A percentile compares a stretch with the other conserved stretches of the same genome.
Conservation (phyloP, 2,113 vertebrate genomes). For the Mixornis gularis region DNA sequence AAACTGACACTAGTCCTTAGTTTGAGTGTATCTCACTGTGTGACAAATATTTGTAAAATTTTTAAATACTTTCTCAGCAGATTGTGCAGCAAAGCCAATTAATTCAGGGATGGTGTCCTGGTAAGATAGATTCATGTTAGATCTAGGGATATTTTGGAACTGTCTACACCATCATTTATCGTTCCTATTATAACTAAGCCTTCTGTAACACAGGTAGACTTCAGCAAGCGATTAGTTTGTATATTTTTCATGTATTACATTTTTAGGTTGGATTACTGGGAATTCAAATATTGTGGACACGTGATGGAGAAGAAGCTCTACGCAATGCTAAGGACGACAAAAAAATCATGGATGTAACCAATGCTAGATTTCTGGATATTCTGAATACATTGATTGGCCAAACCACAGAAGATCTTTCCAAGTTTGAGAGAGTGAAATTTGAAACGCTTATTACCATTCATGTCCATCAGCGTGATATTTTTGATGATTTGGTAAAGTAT, state of each 20-base stretch:
- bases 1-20: background rate
- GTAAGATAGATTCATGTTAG: background rate
- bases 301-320: conserved; percentile 83
- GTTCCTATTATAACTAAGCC: background rate
- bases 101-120: background rate
- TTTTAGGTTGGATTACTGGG: conserved; percentile 86
- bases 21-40: background rate
- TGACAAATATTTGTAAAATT: background rate
- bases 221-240: background rate
- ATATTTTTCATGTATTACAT: background rate
- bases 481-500: conserved; percentile 84
- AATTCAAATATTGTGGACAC: conserved; percentile 90
- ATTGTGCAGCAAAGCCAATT: background rate
- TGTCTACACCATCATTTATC: background rate
- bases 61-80: background rate
- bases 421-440: conserved; percentile 85
- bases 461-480: conserved; percentile 91
- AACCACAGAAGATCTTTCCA: conserved; percentile 82
- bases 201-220: background rate
- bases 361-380: conserved; percentile 85
- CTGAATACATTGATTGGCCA: conserved; percentile 84
- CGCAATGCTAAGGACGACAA: conserved; percentile 79
- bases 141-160: background rate
- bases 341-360: conserved; percentile 85
- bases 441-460: conserved; percentile 92